Conservation (phyloP, 2,113 vertebrate genomes). For the Apaloderma vittatum region DNA sequence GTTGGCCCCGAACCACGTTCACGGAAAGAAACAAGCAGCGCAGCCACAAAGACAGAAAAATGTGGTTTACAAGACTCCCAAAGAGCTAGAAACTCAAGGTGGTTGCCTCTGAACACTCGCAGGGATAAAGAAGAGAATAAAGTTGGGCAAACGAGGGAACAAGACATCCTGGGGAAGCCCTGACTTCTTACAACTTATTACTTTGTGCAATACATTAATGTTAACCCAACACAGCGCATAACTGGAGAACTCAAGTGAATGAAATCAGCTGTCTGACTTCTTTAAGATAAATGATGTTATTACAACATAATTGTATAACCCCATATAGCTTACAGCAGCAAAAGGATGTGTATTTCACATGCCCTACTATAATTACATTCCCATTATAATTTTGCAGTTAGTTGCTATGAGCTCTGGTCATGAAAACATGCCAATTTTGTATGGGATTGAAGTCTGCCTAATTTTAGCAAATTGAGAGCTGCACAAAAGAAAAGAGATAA, state of each 20-base stretch:
- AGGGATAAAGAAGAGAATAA: neutral
- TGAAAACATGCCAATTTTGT: constrained; percentile 87
- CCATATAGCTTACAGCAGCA: constrained; percentile 81
- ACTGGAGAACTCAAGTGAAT: constrained; percentile 76
- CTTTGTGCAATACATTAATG: constrained; percentile 57
- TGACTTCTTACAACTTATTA: constrained; percentile 20
- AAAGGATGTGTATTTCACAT: constrained; percentile 84
- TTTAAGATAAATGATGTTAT: constrained; percentile 84
- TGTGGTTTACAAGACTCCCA: neutral
- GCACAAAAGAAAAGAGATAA: constrained; percentile 88
- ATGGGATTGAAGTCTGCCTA: constrained; percentile 86
- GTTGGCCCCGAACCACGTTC: neutral
- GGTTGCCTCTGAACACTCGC: neutral
- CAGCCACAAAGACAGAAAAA: neutral
- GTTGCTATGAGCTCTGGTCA: constrained; percentile 86
- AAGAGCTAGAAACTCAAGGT: neutral
- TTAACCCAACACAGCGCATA: constrained; percentile 72
- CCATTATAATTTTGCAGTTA: constrained; percentile 88
- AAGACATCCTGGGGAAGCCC: neutral
- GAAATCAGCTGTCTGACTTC: constrained; percentile 80
- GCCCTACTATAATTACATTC: constrained; percentile 83
- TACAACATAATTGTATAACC: constrained; percentile 82
- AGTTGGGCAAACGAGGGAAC: neutral
- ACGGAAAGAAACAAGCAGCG: neutral
- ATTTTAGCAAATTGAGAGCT: constrained; percentile 88